Base-by-base conservation (phyloP, 2,888 invertebrate genomes). In the Agrotis segetum region DNA sequence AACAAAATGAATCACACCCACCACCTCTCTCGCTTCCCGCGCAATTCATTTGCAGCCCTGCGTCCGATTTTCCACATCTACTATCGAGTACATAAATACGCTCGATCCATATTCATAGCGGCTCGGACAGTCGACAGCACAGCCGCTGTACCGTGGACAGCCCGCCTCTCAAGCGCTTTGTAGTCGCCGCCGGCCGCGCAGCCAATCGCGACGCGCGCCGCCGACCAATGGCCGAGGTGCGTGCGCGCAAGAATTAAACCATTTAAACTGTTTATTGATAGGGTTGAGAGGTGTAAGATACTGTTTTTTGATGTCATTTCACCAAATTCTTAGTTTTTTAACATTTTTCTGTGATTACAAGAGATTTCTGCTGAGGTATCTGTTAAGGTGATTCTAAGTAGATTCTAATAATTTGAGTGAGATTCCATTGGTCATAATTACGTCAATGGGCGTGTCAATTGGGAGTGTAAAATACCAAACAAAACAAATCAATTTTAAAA, bases 91-190 rank as follows among this genome's bases (percentile, higher is more conserved):
- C 83, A 86, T 87, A 85, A 88, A 79, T 78, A 82, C 81, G 67
- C 77, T 80, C 84, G 85, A 92, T 94, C 91, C 93, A 95, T 95
- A 95, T 94, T 94, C 94, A 94, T 93, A 93, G 87, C 84, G 88
- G 82, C 89, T 84, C 82, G 88, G 92, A 91, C 92, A 91, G 89
- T 90, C 94, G 94, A 92, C 94, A 94, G 92, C 90, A 66, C 85
- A 85, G 85, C 86, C 86, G 77, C 85, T 85, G 85, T 74, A 85
- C 74, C 91, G 88, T 90, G 87, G 88, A 89, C 88, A 90, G 85
- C 88, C 92, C 95, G 94, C 95, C 94, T 95, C 93, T 92, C 89
- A 82, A 77, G 62, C 83, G 82, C 94, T 94, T 95, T 95, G 94
- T 91, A 91, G 82, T 88, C 88, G 90, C 92, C 93, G 93, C 89